phyloP scores from a whole-genome alignment of 1,140 invertebrate genomes.

The Sitophilus oryzae region DNA sequence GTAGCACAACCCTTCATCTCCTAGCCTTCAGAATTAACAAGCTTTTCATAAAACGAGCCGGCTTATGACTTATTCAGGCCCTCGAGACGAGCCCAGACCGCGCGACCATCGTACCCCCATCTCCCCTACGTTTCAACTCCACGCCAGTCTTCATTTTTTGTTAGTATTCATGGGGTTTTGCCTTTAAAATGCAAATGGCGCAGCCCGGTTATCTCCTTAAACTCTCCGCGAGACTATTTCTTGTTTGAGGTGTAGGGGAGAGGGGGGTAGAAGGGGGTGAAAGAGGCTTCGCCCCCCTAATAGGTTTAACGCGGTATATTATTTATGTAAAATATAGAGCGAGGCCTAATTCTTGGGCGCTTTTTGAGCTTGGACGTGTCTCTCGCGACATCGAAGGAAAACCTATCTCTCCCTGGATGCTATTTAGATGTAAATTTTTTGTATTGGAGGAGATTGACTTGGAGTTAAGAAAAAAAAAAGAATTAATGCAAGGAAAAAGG shows the following conservation, averaged over 20 bases:
- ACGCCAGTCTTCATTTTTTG: constrained; percentile 15
- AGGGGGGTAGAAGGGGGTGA: too few species aligned
- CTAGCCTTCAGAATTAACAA: neutral
- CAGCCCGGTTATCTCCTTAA: constrained; percentile 25
- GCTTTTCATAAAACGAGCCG: neutral
- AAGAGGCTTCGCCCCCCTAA: constrained; percentile 13
- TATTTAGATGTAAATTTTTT: too few species aligned
- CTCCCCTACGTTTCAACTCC: too few species aligned
- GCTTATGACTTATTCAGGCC: neutral
- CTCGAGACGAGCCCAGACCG: neutral
- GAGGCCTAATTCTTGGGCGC: too few species aligned
- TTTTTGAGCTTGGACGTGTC: too few species aligned
- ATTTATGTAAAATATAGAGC: constrained; percentile 26
- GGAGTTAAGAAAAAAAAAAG: too few species aligned
- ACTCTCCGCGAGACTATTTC: constrained; percentile 23
- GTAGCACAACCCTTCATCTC: too few species aligned
- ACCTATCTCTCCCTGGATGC: too few species aligned
- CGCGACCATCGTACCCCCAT: neutral
- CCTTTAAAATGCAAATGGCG: constrained; percentile 25
- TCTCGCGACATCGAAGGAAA: too few species aligned
- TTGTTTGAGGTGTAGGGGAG: too few species aligned
- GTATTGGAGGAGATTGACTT: too few species aligned
- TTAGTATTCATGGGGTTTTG: constrained; percentile 27
- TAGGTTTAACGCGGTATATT: constrained; percentile 26
- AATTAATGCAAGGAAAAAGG: too few species aligned